Evolutionary conservation across 2,113 vertebrate genomes (phyloP), one percentile per base, ranked within the genome.

Genomic region (Buteo buteo): DNA sequence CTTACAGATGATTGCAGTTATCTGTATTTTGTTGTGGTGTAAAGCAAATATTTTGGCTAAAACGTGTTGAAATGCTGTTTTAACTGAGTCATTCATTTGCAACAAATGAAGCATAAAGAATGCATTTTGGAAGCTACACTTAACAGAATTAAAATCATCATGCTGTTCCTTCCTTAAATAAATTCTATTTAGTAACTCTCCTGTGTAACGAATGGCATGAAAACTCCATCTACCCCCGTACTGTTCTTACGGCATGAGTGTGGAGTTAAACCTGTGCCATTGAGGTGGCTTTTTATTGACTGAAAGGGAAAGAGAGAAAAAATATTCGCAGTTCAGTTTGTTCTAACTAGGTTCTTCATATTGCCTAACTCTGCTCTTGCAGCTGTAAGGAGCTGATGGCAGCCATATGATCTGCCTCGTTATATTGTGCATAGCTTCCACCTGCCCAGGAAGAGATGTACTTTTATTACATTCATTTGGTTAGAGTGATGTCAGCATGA

Each of bases 21-120:
- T 77, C 66, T 78, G 50, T 62, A 42, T 58, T 66, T 66, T 47
- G 47, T 61, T 85, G 54, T 78, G 55, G 73, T 40, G 85, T 6
- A 18, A 93, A 90, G 59, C 29, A 96, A 93, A 91, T 95, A 90
- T 92, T 96, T 97, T 88, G 72, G 88, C 76, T 84, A 88, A 89
- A 94, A 92, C 31, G 9, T 34, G 26, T 74, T 55, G 67, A 92
- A 94, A 86, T 55, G 74, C 32, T 90, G 49, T 47, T 97, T 95
- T 93, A 88, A 95, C 95, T 2, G 67, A 96, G 79, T 88, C 76
- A 86, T 79, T 92, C 50, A 65, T 90, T 96, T 96, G 72, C 76
- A 71, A 70, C 74, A 92, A 92, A 84, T 90, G 76, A 96, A 96
- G 82, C 77, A 74, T 88, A 96, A 86, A 83, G 59, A 94, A 96